phyloP scores from a whole-genome alignment of 1,140 invertebrate genomes.

The Neelides sp. region DNA sequence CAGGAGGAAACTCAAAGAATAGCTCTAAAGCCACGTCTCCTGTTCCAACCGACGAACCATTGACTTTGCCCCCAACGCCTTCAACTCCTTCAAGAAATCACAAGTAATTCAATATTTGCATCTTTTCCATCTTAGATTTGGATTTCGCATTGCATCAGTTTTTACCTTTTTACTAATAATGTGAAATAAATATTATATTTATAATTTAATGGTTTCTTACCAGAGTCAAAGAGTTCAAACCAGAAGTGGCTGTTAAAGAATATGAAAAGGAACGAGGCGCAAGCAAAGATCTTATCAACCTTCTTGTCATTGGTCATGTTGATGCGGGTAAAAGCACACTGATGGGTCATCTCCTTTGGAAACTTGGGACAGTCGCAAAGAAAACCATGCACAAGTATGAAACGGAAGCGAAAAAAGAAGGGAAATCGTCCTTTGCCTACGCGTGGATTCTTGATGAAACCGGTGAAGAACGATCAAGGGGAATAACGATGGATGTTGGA shows the following conservation, averaged over 20 bases:
- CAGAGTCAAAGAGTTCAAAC: conserved; percentile 28
- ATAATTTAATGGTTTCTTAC: conserved; percentile 5
- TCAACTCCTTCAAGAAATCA: too few relatives aligned
- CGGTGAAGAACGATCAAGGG: conserved; percentile 76
- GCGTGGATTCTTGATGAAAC: conserved; percentile 99
- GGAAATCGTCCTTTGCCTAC: conserved; percentile 96
- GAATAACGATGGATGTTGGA: conserved; percentile 96
- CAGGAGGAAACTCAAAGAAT: conserved; percentile 2
- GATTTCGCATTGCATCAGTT: too few relatives aligned
- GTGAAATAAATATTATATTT: too few relatives aligned
- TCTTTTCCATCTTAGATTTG: too few relatives aligned
- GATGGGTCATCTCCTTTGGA: conserved; percentile 86
- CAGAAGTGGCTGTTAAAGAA: conserved; percentile 38
- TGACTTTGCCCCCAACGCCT: too few relatives aligned
- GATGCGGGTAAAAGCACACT: conserved; percentile 98
- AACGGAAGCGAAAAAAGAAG: conserved; percentile 91
- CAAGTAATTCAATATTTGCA: too few relatives aligned
- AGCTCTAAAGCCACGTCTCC: conserved; percentile 16
- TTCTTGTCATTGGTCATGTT: conserved; percentile 96
- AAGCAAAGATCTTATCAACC: conserved; percentile 71
- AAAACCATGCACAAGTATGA: conserved; percentile 94
- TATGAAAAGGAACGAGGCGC: conserved; percentile 59
- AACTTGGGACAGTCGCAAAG: conserved; percentile 77
- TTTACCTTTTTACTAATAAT: too few relatives aligned
- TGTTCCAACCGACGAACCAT: neutral